phyloP scores from a whole-genome alignment of 2,888 invertebrate species.

The Muschampia plurimacula region DNA sequence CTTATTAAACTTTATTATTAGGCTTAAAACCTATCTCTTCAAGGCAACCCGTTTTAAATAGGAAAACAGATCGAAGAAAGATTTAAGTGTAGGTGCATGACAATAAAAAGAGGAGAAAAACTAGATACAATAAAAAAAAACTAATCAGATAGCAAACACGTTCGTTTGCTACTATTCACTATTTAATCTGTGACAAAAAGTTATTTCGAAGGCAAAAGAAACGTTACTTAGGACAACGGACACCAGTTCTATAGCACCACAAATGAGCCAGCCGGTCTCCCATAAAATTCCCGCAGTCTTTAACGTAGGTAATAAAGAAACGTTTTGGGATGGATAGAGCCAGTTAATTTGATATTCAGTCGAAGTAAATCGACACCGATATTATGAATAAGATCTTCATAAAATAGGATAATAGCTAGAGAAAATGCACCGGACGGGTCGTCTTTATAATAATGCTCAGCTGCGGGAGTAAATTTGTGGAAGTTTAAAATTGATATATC shows the following conservation, averaged over 20 bases:
- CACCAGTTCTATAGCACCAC: not conserved
- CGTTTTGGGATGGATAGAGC: conserved; percentile 15
- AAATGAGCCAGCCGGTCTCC: not conserved
- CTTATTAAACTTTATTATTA: too few species aligned
- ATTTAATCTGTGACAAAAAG: not conserved
- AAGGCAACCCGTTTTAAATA: too few species aligned
- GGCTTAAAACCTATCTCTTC: too few species aligned
- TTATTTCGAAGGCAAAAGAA: not conserved
- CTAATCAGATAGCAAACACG: too few species aligned
- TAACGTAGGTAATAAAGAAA: conserved; percentile 4
- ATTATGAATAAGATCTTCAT: conserved; percentile 23
- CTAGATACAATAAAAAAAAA: too few species aligned
- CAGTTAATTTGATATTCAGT: conserved; percentile 27
- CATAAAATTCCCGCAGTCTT: conserved; percentile 19
- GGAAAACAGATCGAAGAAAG: too few species aligned
- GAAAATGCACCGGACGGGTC: conserved; percentile 1
- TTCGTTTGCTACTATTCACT: too few species aligned
- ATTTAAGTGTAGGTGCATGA: too few species aligned
- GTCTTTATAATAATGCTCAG: not conserved
- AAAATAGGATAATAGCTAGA: conserved; percentile 15
- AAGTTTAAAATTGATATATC: too few species aligned
- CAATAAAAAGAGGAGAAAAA: too few species aligned
- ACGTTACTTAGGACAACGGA: not conserved
- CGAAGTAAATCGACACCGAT: conserved; percentile 9
- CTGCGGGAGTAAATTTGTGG: too few species aligned